Evolutionary conservation across 1,140 invertebrate genomes (phyloP).

Genomic region (Linepithema humile): DNA sequence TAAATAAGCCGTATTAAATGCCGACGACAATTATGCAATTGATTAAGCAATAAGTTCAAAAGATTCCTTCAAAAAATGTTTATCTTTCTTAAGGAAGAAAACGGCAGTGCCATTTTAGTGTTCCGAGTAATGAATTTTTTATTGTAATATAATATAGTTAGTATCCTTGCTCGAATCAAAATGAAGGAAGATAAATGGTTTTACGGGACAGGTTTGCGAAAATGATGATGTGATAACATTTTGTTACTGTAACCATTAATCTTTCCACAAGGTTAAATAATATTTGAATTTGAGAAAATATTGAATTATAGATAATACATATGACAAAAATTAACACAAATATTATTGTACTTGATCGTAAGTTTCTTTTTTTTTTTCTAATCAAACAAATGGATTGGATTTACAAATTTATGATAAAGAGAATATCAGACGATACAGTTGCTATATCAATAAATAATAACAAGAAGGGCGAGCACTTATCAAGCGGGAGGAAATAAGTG

Average conservation of each 20-base stretch:
- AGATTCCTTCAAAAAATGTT: neutral
- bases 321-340: neutral
- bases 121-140: constrained; percentile 1
- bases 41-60: neutral
- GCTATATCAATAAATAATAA: too few species aligned
- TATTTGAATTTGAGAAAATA: too few species aligned
- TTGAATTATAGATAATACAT: constrained; percentile 2
- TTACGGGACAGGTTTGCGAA: neutral
- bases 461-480: too few species aligned
- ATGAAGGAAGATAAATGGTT: constrained; percentile 22
- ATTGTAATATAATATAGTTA: neutral
- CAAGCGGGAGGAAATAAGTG: neutral
- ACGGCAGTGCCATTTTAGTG: neutral
- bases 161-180: constrained; percentile 7
- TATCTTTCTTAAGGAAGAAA: neutral
- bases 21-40: neutral
- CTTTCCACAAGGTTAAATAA: constrained; percentile 9
- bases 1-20: neutral
- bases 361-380: neutral
- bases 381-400: neutral
- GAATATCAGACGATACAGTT: neutral
- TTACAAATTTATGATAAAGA: neutral
- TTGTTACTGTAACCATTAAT: constrained; percentile 32
- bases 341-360: neutral
- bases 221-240: constrained; percentile 4